Evolutionary conservation across 2,113 vertebrate species (phyloP).

Genomic region (Dinomys branickii): DNA sequence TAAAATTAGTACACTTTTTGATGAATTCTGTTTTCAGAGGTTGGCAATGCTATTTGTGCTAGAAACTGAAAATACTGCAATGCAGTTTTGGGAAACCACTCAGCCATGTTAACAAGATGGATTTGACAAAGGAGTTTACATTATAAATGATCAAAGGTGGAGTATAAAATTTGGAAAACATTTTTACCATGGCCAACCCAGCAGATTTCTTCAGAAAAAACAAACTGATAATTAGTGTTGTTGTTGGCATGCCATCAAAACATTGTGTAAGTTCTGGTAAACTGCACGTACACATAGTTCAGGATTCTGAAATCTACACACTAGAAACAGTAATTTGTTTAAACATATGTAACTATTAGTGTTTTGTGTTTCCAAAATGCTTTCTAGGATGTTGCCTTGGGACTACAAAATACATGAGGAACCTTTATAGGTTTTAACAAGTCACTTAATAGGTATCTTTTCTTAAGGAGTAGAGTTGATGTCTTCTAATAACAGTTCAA

Average conservation of each 20-base stretch:
- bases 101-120: neutral
- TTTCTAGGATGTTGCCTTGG: neutral
- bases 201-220: slow-evolving; percentile 35
- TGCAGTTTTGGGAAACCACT: neutral
- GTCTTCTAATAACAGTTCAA: neutral
- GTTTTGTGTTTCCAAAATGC: neutral
- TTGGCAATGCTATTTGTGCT: neutral
- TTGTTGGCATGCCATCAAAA: neutral
- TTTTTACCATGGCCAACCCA: neutral
- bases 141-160: slow-evolving; percentile 17
- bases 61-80: neutral
- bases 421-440: neutral
- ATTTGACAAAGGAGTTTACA: neutral
- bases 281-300: neutral
- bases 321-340: neutral
- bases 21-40: neutral
- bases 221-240: slow-evolving; percentile 26
- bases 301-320: slow-evolving; percentile 7
- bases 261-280: neutral
- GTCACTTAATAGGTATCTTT: neutral
- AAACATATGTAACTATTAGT: neutral
- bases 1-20: neutral
- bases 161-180: neutral
- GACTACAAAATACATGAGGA: neutral
- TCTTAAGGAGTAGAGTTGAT: neutral